Evolutionary conservation across 2,797 vertebrate genomes (phyloP).

Genomic region (Falco cherrug): DNA sequence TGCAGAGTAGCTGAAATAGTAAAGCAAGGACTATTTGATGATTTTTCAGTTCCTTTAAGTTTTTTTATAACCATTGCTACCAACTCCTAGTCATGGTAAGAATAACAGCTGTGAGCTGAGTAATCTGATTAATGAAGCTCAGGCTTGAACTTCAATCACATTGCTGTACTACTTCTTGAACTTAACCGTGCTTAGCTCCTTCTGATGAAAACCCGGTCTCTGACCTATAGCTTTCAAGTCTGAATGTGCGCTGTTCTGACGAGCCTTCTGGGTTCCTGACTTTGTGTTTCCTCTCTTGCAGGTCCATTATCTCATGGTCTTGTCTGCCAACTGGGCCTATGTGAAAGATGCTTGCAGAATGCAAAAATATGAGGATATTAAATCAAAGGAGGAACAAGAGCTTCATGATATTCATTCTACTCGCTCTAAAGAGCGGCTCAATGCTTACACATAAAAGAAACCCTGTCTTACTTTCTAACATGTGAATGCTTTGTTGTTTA

Average conservation of each 20-base stretch:
- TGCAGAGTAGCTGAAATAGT: not conserved
- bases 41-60: not conserved
- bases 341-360: constrained; percentile 98
- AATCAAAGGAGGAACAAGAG: constrained; percentile 99
- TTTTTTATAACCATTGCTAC: not conserved
- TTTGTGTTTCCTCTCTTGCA: constrained; percentile 56
- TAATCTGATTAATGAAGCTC: not conserved
- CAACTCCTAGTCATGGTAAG: not conserved
- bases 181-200: not conserved
- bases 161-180: not conserved
- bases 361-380: constrained; percentile 99
- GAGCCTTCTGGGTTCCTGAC: not conserved
- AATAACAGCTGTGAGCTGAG: not conserved
- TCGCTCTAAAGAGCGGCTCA: constrained; percentile 98
- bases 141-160: not conserved
- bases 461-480: constrained; percentile 55
- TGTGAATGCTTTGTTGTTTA: constrained; percentile 80
- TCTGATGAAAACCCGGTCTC: not conserved
- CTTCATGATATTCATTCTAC: constrained; percentile 98
- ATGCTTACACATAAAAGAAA: constrained; percentile 93
- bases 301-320: constrained; percentile 98
- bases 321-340: constrained; percentile 98
- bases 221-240: not conserved
- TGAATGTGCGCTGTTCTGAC: not conserved
- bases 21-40: too few species aligned